phyloP scores from a whole-genome alignment of 2,113 vertebrate species.

The Vulpes ferrilata region DNA sequence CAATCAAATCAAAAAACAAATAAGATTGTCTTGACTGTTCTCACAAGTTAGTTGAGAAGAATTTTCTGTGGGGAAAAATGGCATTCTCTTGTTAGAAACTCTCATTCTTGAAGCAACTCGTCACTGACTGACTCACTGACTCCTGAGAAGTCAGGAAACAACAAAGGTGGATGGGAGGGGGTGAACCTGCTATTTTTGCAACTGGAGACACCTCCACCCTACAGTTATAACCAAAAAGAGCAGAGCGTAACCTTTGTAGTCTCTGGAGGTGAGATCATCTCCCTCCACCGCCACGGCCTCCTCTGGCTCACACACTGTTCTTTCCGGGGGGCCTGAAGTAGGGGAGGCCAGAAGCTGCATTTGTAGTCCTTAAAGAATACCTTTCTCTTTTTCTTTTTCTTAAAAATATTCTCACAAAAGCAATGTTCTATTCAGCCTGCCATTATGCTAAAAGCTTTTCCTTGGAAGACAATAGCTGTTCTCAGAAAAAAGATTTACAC shows the following conservation, averaged over 20 bases:
- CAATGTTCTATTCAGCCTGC: constrained; percentile 72
- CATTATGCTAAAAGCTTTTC: constrained; percentile 80
- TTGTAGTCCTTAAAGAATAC: constrained; percentile 59
- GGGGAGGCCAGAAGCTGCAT: not conserved
- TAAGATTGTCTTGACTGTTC: not conserved
- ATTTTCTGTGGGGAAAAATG: not conserved
- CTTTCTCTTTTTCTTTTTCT: constrained; percentile 59
- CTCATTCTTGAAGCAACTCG: not conserved
- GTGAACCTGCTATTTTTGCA: constrained; percentile 52
- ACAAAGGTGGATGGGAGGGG: not conserved
- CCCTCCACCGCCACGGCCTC: not conserved
- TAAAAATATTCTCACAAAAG: constrained; percentile 67
- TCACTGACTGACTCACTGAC: not conserved
- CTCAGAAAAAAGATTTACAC: constrained; percentile 70
- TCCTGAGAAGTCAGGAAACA: not conserved
- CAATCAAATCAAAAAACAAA: not conserved
- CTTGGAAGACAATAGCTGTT: constrained; percentile 78
- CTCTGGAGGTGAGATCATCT: constrained; percentile 45
- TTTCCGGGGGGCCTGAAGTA: constrained; percentile 12
- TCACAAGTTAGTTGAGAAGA: not conserved
- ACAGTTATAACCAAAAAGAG: not conserved
- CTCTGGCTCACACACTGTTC: not conserved
- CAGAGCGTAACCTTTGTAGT: not conserved
- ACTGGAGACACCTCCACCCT: not conserved
- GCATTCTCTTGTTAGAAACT: not conserved